Percentiles rank a stretch among this genome's conserved stretches.
phyloP scores from a whole-genome alignment of 2,113 vertebrate species.

The Dicaeum eximium region DNA sequence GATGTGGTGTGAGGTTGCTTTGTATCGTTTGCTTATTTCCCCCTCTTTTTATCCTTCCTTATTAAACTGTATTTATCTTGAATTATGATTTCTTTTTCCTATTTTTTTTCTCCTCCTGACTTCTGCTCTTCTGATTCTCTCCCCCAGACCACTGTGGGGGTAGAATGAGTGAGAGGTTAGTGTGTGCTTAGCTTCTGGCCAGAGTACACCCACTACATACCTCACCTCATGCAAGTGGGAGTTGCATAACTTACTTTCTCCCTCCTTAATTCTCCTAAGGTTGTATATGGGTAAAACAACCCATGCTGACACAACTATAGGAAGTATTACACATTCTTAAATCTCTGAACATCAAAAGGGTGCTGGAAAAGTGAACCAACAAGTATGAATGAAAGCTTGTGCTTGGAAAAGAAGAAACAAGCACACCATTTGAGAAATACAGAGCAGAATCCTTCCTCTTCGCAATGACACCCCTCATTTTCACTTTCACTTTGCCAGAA shows the following conservation, averaged over 20 bases:
- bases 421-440: neutral
- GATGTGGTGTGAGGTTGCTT: neutral
- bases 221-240: neutral
- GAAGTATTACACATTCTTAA: neutral
- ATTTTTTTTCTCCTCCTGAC: rapidly evolving
- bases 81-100: neutral
- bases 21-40: rapidly evolving
- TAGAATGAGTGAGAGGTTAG: neutral
- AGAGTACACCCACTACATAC: neutral
- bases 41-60: neutral
- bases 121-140: neutral
- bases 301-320: neutral
- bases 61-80: neutral
- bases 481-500: neutral
- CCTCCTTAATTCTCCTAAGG: neutral
- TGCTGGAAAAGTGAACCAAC: neutral
- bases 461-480: neutral
- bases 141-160: rapidly evolving
- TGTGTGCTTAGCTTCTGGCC: neutral
- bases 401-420: neutral
- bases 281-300: neutral
- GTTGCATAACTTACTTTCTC: neutral
- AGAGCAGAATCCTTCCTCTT: neutral
- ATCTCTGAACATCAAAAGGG: neutral
- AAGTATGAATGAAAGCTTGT: neutral